These are phyloP conservation scores for Eumerus sabulonum DNA, from an alignment of 2,888 invertebrate genomes.

Conservation along the genomic window DNA sequence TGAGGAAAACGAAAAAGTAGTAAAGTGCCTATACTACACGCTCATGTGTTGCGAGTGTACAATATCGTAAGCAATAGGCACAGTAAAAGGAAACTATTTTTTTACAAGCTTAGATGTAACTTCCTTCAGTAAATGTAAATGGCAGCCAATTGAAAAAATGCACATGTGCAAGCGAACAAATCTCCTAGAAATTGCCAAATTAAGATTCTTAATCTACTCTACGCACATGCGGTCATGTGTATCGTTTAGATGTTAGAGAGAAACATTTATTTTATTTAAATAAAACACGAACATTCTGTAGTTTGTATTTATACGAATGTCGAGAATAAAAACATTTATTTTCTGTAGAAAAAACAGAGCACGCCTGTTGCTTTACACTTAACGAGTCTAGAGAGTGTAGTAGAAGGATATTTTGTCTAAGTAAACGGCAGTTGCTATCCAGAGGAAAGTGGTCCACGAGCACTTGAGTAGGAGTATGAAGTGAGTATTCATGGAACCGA, in stretches of 20 bases:
- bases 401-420: conserved; percentile 84
- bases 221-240: conserved; percentile 48
- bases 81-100: conserved; percentile 38
- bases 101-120: conserved; percentile 47
- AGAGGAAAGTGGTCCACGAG: conserved; percentile 90
- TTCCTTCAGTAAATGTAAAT: conserved; percentile 34
- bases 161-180: conserved; percentile 30
- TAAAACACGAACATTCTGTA: too few species aligned
- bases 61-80: conserved; percentile 73
- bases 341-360: conserved; percentile 36
- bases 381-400: conserved; percentile 73
- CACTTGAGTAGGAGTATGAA: conserved; percentile 85
- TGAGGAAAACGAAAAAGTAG: conserved; percentile 75
- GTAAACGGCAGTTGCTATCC: conserved; percentile 89
- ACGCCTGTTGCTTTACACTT: neutral
- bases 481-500: conserved; percentile 86
- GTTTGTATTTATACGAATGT: conserved; percentile 23
- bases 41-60: conserved; percentile 79
- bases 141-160: conserved; percentile 42
- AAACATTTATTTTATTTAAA: conserved; percentile 16
- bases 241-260: conserved; percentile 34
- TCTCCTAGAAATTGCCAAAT: conserved; percentile 67
- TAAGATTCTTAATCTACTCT: conserved; percentile 59
- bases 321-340: conserved; percentile 39
- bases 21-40: conserved; percentile 78